Conservation (phyloP, 2,888 invertebrate genomes). For the Temnothorax rugatulus region DNA sequence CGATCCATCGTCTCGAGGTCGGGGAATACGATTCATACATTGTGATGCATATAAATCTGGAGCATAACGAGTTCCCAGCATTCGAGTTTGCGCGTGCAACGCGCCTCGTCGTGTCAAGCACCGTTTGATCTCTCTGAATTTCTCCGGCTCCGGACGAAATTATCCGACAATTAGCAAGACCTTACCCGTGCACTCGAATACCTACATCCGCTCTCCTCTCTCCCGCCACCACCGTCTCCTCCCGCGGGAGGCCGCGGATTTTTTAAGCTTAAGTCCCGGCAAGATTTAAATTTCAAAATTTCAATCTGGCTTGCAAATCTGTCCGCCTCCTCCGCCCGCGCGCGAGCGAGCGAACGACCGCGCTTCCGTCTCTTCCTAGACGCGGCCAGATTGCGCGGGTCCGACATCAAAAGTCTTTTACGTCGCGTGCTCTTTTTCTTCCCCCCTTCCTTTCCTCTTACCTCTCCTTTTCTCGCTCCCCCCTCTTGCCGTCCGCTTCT, state of each 20-base stretch:
- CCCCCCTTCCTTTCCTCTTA: constrained; percentile 57
- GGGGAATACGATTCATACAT: constrained; percentile 18
- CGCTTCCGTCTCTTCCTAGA: constrained; percentile 76
- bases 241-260: constrained; percentile 73
- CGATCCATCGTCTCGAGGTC: neutral
- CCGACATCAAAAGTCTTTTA: constrained; percentile 85
- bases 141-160: constrained; percentile 75
- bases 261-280: constrained; percentile 84
- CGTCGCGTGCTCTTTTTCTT: constrained; percentile 77
- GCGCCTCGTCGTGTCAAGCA: constrained; percentile 27
- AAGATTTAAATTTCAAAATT: constrained; percentile 88
- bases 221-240: constrained; percentile 64
- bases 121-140: constrained; percentile 71
- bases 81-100: constrained; percentile 46
- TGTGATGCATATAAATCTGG: constrained; percentile 44
- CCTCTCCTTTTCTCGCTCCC: constrained; percentile 23
- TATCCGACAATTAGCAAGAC: constrained; percentile 83
- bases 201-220: constrained; percentile 79
- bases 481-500: constrained; percentile 37
- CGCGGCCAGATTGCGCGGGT: constrained; percentile 82
- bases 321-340: constrained; percentile 74
- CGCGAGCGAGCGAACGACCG: constrained; percentile 68
- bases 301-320: constrained; percentile 88
- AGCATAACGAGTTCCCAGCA: constrained; percentile 38
- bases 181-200: constrained; percentile 78